phyloP scores from a whole-genome alignment of 1,140 invertebrate genomes.

The Halictus rubicundus region DNA sequence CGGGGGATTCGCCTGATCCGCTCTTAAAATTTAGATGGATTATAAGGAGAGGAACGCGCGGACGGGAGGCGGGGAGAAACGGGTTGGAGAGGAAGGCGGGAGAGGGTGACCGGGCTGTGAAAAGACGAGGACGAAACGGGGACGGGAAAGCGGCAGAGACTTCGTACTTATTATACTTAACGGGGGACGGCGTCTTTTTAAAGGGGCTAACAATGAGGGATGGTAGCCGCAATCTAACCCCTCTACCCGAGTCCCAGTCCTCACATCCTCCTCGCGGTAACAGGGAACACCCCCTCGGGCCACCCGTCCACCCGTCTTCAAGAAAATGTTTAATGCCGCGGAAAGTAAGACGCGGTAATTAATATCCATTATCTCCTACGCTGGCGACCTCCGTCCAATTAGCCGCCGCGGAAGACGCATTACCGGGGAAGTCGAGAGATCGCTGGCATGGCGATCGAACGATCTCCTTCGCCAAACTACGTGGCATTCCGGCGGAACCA shows the following conservation, averaged over 20 bases:
- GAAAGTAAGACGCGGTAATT: slow-evolving; percentile 79
- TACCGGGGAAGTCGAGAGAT: slow-evolving; percentile 47
- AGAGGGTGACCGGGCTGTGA: slow-evolving; percentile 32
- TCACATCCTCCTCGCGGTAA: too few species aligned
- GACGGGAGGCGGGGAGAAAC: too few species aligned
- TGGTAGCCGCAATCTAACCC: slow-evolving; percentile 65
- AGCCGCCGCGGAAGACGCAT: slow-evolving; percentile 74
- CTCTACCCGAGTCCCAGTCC: background rate
- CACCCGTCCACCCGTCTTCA: slow-evolving; percentile 51
- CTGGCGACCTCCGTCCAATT: slow-evolving; percentile 76
- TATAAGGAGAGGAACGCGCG: slow-evolving; percentile 65
- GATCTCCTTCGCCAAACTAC: too few species aligned
- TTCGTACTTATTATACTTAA: slow-evolving; percentile 79
- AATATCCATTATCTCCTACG: slow-evolving; percentile 80
- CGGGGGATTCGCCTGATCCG: slow-evolving; percentile 72
- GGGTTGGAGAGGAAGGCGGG: slow-evolving; percentile 3
- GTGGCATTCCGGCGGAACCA: too few species aligned
- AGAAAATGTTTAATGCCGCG: slow-evolving; percentile 80
- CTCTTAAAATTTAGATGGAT: slow-evolving; percentile 81
- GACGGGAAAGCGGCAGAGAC: slow-evolving; percentile 63
- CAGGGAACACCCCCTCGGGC: background rate
- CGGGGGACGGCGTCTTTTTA: slow-evolving; percentile 76
- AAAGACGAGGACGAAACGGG: slow-evolving; percentile 18
- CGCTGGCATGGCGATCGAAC: background rate
- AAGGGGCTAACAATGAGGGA: slow-evolving; percentile 80